A percentile compares a stretch with the other conserved stretches of the same genome.
Evolutionary conservation across 2,113 vertebrate species (phyloP).

Genomic region (Bubo bubo): DNA sequence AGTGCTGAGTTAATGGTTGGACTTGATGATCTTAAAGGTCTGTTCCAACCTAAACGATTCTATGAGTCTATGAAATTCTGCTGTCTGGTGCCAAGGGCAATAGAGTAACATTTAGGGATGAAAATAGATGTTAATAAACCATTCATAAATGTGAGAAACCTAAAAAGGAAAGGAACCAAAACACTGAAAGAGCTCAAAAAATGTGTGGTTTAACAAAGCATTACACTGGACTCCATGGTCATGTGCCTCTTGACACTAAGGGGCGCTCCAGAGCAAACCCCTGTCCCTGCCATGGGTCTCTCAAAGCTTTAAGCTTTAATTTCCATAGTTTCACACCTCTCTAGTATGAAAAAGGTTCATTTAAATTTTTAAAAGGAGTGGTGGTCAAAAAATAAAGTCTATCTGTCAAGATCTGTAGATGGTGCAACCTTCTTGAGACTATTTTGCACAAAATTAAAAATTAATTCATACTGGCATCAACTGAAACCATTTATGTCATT

Average conservation of each 20-base stretch:
- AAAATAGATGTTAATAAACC: neutral
- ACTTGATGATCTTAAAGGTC: too few relatives aligned
- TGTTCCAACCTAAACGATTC: too few relatives aligned
- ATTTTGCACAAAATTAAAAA: neutral
- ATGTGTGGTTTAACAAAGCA: neutral
- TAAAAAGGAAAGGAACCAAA: neutral
- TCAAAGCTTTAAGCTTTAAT: constrained; percentile 7
- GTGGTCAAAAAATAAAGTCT: neutral
- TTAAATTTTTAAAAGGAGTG: neutral
- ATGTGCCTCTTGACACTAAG: neutral
- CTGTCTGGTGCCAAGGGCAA: neutral
- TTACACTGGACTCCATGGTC: neutral
- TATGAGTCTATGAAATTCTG: neutral
- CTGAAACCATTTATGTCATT: neutral
- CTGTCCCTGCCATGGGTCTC: neutral
- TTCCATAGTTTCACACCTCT: neutral
- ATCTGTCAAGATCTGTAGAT: neutral
- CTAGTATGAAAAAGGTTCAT: neutral
- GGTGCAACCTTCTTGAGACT: neutral
- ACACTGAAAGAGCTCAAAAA: neutral
- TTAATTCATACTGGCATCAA: neutral
- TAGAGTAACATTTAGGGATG: neutral
- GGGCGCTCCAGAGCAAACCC: neutral
- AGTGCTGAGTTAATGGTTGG: too few relatives aligned
- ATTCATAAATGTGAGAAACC: neutral